phyloP scores from a whole-genome alignment of 2,888 invertebrate species.

The Dexiosoma caninum region DNA sequence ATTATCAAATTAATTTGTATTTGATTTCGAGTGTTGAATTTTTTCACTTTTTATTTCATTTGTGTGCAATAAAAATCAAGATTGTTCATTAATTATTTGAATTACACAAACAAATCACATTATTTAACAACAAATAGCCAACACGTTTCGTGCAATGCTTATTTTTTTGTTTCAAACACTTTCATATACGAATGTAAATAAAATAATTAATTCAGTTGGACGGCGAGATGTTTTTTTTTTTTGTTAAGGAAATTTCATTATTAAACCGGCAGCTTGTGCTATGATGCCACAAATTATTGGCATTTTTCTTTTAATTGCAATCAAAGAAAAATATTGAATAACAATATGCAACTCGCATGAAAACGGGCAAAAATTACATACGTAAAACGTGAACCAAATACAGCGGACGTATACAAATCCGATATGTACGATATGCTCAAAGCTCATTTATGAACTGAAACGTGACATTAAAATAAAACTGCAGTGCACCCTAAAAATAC shows the following conservation, averaged over 20 bases:
- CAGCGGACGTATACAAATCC: background rate
- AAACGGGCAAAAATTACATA: slow-evolving; percentile 26
- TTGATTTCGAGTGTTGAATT: too few species aligned
- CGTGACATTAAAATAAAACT: slow-evolving; percentile 62
- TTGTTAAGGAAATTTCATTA: slow-evolving; percentile 22
- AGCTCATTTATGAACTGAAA: slow-evolving; percentile 65
- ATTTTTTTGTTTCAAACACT: background rate
- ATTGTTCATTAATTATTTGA: background rate
- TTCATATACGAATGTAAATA: background rate
- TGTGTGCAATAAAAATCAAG: too few species aligned
- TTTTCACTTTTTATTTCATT: too few species aligned
- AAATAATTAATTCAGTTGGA: slow-evolving; percentile 9
- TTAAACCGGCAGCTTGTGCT: slow-evolving; percentile 43
- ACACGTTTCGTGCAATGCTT: background rate
- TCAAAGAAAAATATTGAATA: background rate
- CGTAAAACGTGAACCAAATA: background rate
- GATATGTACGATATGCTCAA: slow-evolving; percentile 58
- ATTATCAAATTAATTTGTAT: too few species aligned
- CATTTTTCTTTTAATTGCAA: background rate
- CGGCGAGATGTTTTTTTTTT: background rate
- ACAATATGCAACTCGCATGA: slow-evolving; percentile 13
- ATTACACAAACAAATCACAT: slow-evolving; percentile 10
- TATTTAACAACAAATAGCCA: background rate
- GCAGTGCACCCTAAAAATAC: slow-evolving; percentile 64
- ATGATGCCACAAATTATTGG: slow-evolving; percentile 12